Percentiles rank a stretch among this genome's conserved stretches.
phyloP scores from a whole-genome alignment of 1,140 invertebrate genomes.

The Drosophila sproati region DNA sequence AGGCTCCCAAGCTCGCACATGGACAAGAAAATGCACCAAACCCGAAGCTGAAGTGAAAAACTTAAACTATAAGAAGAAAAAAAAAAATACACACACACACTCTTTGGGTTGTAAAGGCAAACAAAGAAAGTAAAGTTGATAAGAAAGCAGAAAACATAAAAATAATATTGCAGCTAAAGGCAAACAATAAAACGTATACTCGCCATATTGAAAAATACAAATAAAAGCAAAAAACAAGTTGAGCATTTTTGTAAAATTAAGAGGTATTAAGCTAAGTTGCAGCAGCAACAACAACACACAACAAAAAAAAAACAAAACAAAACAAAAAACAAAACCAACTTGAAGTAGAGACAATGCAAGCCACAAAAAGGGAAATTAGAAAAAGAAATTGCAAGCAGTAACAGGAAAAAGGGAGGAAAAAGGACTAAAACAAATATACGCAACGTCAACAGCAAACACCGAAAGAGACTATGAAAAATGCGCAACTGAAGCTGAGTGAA shows the following conservation, averaged over 20 bases:
- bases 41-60: constrained; percentile 44
- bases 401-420: constrained; percentile 21
- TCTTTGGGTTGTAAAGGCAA: constrained; percentile 71
- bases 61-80: constrained; percentile 47
- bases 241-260: constrained; percentile 62
- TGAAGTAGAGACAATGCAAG: constrained; percentile 61
- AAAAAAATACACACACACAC: constrained; percentile 50
- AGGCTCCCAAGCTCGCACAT: constrained; percentile 28
- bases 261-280: constrained; percentile 51
- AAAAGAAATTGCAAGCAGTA: constrained; percentile 44
- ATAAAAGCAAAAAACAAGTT: constrained; percentile 24
- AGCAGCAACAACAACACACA: constrained; percentile 10
- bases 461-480: constrained; percentile 83
- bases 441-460: constrained; percentile 71
- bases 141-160: constrained; percentile 27
- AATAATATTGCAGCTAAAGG: constrained; percentile 58
- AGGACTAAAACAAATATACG: constrained; percentile 60
- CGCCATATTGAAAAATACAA: constrained; percentile 74
- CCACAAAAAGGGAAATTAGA: constrained; percentile 36
- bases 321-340: constrained; percentile 14
- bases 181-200: constrained; percentile 80
- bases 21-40: constrained; percentile 23
- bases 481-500: constrained; percentile 80
- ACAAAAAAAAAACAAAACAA: constrained; percentile 18
- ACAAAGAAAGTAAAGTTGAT: constrained; percentile 37